Conservation (phyloP, 2,888 invertebrate genomes). For the Plutella xylostella region DNA sequence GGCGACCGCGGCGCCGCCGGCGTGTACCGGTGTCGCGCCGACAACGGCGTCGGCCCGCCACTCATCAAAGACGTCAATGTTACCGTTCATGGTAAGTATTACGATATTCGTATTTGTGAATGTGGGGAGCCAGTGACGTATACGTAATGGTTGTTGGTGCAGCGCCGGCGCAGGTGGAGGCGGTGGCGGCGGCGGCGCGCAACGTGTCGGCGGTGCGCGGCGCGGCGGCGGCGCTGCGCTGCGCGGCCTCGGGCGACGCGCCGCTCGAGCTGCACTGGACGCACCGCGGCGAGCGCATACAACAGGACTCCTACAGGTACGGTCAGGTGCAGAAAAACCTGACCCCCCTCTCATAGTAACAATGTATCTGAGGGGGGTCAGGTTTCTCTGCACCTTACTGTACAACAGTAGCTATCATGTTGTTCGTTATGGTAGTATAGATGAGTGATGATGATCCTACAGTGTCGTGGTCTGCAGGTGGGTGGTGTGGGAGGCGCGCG, state of each 20-base stretch:
- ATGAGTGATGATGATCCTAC: too few species aligned
- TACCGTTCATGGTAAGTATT: slow-evolving; percentile 78
- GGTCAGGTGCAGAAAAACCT: too few species aligned
- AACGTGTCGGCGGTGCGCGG: slow-evolving; percentile 74
- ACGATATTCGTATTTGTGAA: not conserved
- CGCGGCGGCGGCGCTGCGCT: slow-evolving; percentile 75
- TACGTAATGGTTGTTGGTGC: slow-evolving; percentile 6
- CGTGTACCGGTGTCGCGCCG: slow-evolving; percentile 83
- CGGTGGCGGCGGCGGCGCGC: slow-evolving; percentile 40
- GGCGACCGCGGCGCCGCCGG: slow-evolving; percentile 65
- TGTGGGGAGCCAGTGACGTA: not conserved
- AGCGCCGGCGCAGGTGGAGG: slow-evolving; percentile 82
- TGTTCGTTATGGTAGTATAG: too few species aligned
- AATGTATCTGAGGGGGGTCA: too few species aligned
- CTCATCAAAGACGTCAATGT: slow-evolving; percentile 83
- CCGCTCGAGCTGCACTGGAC: slow-evolving; percentile 84
- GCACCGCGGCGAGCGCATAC: slow-evolving; percentile 74
- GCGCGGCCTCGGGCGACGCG: slow-evolving; percentile 82
- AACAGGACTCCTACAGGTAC: slow-evolving; percentile 72
- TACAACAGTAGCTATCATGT: too few species aligned
- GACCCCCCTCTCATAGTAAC: too few species aligned
- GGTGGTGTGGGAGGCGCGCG: slow-evolving; percentile 74
- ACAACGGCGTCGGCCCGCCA: slow-evolving; percentile 84
- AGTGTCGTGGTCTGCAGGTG: slow-evolving; percentile 40
- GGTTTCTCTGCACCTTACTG: too few species aligned